phyloP scores from a whole-genome alignment of 30 jellyfish, hydroid and myxozoan species.

The Aurelia sp. region DNA sequence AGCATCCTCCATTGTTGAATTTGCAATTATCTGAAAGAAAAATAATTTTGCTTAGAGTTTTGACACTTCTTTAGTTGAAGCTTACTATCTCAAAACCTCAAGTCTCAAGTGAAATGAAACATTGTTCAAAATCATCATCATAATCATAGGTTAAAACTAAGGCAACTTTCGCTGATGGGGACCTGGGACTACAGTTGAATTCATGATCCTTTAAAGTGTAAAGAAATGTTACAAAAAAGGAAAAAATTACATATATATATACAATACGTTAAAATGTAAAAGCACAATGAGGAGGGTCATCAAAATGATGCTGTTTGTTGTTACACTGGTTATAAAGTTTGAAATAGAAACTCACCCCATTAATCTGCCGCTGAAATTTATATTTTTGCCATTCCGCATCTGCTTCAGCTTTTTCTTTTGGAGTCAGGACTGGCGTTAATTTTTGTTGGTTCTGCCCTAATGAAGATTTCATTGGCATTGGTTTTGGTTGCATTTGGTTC shows the following conservation, averaged over 20 bases:
- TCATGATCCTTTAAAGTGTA: too few relatives aligned
- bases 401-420: slow-evolving; percentile 52
- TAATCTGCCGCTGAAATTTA: slow-evolving; percentile 51
- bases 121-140: too few relatives aligned
- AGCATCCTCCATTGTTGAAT: slow-evolving; percentile 22
- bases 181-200: too few relatives aligned
- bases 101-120: not conserved
- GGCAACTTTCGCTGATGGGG: too few relatives aligned
- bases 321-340: too few relatives aligned
- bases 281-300: too few relatives aligned
- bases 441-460: not conserved
- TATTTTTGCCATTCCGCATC: slow-evolving; percentile 63
- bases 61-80: not conserved
- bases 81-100: not conserved
- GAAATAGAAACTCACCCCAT: not conserved
- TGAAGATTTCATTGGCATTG: not conserved
- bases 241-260: too few relatives aligned
- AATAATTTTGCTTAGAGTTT: not conserved
- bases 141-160: too few relatives aligned
- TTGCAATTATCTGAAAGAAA: slow-evolving; percentile 29
- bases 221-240: too few relatives aligned
- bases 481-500: not conserved
- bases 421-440: slow-evolving; percentile 4
- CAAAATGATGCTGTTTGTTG: too few relatives aligned
- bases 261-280: too few relatives aligned